Evolutionary conservation across 2,113 vertebrate genomes (phyloP).

Genomic region (Calidris pygmaea): DNA sequence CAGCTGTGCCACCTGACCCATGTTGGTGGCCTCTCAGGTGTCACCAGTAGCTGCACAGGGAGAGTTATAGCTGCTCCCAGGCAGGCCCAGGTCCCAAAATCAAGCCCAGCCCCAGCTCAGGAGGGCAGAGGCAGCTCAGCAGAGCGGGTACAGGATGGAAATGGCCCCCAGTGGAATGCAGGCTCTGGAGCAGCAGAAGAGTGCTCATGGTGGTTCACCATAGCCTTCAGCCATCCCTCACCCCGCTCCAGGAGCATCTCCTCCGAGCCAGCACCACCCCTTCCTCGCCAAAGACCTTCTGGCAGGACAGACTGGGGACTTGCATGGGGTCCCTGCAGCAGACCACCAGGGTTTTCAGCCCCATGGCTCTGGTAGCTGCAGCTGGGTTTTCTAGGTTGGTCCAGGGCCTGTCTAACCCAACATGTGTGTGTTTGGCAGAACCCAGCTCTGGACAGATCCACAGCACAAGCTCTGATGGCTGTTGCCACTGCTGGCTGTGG

Average conservation of each 20-base stretch:
- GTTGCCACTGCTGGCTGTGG: conserved; percentile 80
- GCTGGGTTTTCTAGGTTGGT: neutral
- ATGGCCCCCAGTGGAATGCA: neutral
- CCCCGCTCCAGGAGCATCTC: neutral
- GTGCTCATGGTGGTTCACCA: neutral
- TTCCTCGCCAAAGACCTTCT: neutral
- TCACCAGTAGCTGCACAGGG: neutral
- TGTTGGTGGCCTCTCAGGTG: neutral
- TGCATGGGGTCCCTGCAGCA: neutral
- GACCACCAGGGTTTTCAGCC: neutral
- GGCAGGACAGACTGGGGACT: neutral
- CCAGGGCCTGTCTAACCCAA: neutral
- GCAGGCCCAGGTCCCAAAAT: neutral
- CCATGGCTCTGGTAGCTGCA: neutral
- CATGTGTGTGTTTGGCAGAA: neutral
- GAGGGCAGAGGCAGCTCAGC: neutral
- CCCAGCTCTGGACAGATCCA: conserved; percentile 37
- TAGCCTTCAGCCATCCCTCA: neutral
- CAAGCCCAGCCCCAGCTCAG: neutral
- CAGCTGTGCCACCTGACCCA: neutral
- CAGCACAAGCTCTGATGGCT: conserved; percentile 28
- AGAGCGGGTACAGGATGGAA: neutral
- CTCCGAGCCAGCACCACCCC: neutral
- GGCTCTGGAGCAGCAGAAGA: neutral
- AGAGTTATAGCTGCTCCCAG: neutral